A percentile compares a stretch with the other conserved stretches of the same genome.
Evolutionary conservation across 2,797 vertebrate genomes (phyloP).

Genomic region (Rhodeus uyekii): DNA sequence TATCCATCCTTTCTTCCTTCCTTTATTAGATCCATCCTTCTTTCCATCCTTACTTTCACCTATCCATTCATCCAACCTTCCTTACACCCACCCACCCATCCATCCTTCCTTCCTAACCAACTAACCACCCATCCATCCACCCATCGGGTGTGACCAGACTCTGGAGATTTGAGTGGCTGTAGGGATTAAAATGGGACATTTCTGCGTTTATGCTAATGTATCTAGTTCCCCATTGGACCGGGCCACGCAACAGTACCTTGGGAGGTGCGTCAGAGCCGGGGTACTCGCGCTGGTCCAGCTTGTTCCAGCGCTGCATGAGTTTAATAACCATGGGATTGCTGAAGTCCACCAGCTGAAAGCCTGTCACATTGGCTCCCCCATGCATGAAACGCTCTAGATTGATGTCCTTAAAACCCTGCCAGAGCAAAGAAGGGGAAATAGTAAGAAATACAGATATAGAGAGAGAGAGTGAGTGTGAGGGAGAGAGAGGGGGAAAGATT

Average conservation of each 20-base stretch:
- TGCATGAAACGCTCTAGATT: constrained; percentile 98
- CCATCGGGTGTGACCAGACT: neutral
- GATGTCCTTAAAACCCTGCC: constrained; percentile 96
- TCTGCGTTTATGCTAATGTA: neutral
- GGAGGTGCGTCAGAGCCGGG: constrained; percentile 95
- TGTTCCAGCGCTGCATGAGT: constrained; percentile 99
- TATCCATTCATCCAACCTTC: neutral
- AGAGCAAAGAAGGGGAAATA: constrained; percentile 24
- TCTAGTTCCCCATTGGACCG: neutral
- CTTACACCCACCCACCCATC: neutral
- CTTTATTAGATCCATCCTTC: neutral
- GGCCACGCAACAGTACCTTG: constrained; percentile 79
- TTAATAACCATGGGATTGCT: constrained; percentile 94
- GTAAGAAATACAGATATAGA: neutral
- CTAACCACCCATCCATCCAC: neutral
- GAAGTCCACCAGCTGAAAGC: constrained; percentile 98
- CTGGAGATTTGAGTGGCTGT: neutral
- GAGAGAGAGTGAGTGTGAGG: neutral
- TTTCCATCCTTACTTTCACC: too few species aligned
- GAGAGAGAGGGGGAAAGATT: constrained; percentile 20
- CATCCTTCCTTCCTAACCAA: neutral
- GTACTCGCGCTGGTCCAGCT: constrained; percentile 97
- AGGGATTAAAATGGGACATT: neutral
- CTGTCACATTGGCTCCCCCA: constrained; percentile 96
- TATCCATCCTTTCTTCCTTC: neutral